Evolutionary conservation across 2,113 vertebrate species (phyloP), one percentile per base, ranked within the genome.

Genomic region (Rallus limicola): DNA sequence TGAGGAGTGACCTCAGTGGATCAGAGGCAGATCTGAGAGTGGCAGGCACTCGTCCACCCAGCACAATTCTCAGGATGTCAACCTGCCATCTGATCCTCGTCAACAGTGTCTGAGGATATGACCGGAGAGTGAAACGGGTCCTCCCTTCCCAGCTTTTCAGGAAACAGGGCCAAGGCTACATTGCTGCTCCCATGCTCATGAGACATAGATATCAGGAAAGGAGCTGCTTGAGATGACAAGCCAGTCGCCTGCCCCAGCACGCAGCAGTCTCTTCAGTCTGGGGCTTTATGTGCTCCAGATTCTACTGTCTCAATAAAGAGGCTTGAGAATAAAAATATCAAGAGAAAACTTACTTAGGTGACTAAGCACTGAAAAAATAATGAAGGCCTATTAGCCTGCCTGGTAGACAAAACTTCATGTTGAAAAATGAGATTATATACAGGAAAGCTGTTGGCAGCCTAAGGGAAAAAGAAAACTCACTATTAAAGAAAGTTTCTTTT

Each of bases 61-160:
- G 8, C 1, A 1, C 20, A 63, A 40, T n/a, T 26, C 71, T 84
- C 70, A 76, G 78, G 46, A 31, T 36, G 74, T 81, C 81, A 89
- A 40, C 59, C 40, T 92, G 78, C 48, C 89, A 76, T 16, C 77
- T 87, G 74, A 88, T 87, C 78, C 59, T 91, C 93, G 83, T 86
- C 93, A 91, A 21, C 6, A 33, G 34, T 21, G 24, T 72, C 81
- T 80, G 85, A 31, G 53, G 70, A 62, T 44, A 23, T 8, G 50
- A 68, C n/a, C 0, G 0, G 44, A 58, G 34, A 44, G 5, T 21
- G 65, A 82, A 82, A 87, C 1, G 8, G 60, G 46, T 53, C 80
- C 64, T 95, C 76, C 55, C 64, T 94, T 97, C 82, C 75, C 67
- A 68, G 58, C 58, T 25, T 29, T 83, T 58, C 2, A 7, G 93